These are phyloP conservation scores for Glyptemys insculpta DNA, from an alignment of 2,797 vertebrate species.

Conservation along the genomic window DNA sequence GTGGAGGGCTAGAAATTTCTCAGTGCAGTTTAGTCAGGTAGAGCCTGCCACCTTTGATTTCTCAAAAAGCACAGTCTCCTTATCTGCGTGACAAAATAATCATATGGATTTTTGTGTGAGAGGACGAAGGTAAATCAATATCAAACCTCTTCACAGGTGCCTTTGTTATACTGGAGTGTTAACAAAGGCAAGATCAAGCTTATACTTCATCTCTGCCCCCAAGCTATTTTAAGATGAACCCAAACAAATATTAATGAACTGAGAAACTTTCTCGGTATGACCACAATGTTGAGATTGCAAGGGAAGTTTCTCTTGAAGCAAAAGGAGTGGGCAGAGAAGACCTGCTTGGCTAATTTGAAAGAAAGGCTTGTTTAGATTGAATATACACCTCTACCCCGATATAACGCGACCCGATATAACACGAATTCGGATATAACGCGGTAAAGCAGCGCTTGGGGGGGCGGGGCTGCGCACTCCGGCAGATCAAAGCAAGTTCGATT, in stretches of 20 bases:
- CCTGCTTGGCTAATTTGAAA: background rate
- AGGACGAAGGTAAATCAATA: conserved; percentile 22
- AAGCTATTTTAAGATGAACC: background rate
- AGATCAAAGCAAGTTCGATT: too few relatives aligned
- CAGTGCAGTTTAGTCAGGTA: conserved; percentile 41
- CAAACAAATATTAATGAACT: accelerated
- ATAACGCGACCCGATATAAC: too few relatives aligned
- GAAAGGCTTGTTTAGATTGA: background rate
- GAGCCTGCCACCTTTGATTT: conserved; percentile 56
- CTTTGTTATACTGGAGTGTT: background rate
- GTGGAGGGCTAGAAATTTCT: conserved; percentile 30
- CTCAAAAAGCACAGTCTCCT: conserved; percentile 54
- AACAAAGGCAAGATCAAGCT: background rate
- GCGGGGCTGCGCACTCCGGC: too few relatives aligned
- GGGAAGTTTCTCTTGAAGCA: background rate
- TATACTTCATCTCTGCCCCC: background rate
- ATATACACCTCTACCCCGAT: background rate
- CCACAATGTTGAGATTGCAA: background rate
- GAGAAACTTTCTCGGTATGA: accelerated
- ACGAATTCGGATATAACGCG: too few relatives aligned
- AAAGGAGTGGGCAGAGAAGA: background rate
- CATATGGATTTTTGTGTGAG: conserved; percentile 15
- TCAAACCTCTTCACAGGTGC: background rate
- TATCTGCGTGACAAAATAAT: conserved; percentile 56
- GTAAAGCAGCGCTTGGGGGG: too few relatives aligned